A percentile compares a stretch with the other conserved stretches of the same genome.
Evolutionary conservation across 2,113 vertebrate genomes (phyloP).

Genomic region (Hippocampus zosterae): DNA sequence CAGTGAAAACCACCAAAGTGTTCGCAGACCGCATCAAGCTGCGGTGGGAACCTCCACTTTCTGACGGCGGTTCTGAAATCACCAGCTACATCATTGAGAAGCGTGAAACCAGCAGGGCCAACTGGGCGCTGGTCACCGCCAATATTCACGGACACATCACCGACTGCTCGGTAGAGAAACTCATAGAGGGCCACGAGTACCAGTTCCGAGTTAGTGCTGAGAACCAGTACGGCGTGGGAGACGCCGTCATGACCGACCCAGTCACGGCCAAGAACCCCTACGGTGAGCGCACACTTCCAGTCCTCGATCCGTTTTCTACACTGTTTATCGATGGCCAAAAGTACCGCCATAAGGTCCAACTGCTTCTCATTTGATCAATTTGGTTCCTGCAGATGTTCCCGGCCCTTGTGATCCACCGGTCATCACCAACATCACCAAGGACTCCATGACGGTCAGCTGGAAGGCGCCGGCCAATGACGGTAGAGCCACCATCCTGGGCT

Average conservation of each 20-base stretch:
- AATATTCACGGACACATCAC: conserved; percentile 83
- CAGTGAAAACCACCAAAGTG: conserved; percentile 85
- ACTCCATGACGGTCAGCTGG: conserved; percentile 99
- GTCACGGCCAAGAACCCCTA: conserved; percentile 93
- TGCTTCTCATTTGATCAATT: neutral
- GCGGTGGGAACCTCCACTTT: conserved; percentile 90
- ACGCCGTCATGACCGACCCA: conserved; percentile 80
- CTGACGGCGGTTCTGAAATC: conserved; percentile 97
- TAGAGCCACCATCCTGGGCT: conserved; percentile 88
- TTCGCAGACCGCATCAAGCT: conserved; percentile 88
- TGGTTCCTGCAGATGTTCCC: conserved; percentile 80
- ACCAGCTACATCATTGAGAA: conserved; percentile 98
- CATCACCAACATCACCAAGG: conserved; percentile 91
- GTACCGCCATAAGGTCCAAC: neutral
- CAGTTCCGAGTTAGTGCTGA: conserved; percentile 96
- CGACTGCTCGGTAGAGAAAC: conserved; percentile 88
- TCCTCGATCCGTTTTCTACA: neutral
- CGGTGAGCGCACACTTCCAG: conserved; percentile 65
- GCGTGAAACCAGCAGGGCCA: conserved; percentile 94
- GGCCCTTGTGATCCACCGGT: conserved; percentile 91
- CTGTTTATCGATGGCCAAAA: neutral
- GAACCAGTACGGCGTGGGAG: conserved; percentile 95
- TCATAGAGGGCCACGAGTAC: conserved; percentile 98
- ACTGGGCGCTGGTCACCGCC: conserved; percentile 93
- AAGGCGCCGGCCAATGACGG: conserved; percentile 91